phyloP scores from a whole-genome alignment of 2,113 vertebrate genomes.

The Pipra filicauda region DNA sequence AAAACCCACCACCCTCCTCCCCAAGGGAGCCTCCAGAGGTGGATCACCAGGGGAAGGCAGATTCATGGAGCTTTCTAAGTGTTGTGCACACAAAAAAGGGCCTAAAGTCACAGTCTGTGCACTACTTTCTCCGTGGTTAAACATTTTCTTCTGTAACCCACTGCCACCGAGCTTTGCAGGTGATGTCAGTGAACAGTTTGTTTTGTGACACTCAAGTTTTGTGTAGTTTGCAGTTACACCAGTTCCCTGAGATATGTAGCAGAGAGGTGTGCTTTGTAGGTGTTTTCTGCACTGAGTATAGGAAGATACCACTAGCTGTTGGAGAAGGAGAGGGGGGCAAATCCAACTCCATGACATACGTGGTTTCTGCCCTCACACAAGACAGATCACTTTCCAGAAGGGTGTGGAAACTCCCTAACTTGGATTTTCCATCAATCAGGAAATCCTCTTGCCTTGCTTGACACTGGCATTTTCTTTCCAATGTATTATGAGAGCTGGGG shows the following conservation, averaged over 20 bases:
- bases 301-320: not conserved
- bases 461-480: not conserved
- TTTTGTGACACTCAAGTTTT: not conserved
- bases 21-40: not conserved
- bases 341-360: not conserved
- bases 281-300: not conserved
- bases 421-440: not conserved
- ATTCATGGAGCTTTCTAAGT: not conserved
- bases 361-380: not conserved
- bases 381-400: not conserved
- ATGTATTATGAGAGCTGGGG: not conserved
- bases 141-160: not conserved
- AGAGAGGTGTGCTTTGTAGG: not conserved
- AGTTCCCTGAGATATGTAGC: rapidly evolving
- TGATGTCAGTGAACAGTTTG: rapidly evolving
- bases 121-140: not conserved
- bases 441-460: not conserved
- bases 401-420: not conserved
- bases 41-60: not conserved
- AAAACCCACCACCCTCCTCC: not conserved
- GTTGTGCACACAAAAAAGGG: not conserved
- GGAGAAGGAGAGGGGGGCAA: not conserved
- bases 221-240: not conserved
- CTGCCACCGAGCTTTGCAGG: not conserved
- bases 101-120: not conserved